Conservation (phyloP, 2,797 vertebrate genomes). For the Hydrolagus colliei region DNA sequence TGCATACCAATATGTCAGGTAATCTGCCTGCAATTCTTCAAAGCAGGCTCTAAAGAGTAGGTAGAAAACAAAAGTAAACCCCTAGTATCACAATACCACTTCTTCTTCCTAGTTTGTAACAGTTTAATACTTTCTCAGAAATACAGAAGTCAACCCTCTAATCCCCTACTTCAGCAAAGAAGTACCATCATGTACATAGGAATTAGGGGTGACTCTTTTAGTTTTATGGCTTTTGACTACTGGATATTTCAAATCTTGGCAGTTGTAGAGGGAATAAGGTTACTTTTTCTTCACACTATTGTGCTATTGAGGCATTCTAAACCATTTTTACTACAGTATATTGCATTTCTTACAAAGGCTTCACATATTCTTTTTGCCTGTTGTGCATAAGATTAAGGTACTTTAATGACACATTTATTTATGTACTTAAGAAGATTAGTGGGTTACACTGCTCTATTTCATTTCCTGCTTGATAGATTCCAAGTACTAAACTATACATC, state of each 20-base stretch:
- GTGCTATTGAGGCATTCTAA: neutral
- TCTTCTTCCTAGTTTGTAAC: neutral
- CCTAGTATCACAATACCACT: conserved; percentile 34
- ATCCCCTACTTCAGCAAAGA: neutral
- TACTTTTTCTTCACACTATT: too few relatives aligned
- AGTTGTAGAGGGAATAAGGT: neutral
- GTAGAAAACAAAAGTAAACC: conserved; percentile 1
- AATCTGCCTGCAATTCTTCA: conserved; percentile 82
- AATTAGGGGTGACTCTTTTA: neutral
- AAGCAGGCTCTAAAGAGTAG: conserved; percentile 74
- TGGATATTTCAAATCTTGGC: neutral
- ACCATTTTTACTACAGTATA: neutral
- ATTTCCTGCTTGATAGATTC: neutral
- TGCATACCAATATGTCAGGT: conserved; percentile 68
- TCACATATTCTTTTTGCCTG: conserved; percentile 2
- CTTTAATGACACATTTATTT: neutral
- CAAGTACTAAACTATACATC: neutral
- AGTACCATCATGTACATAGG: neutral
- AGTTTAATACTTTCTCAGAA: conserved; percentile 21
- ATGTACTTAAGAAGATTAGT: neutral
- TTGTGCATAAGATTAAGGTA: neutral
- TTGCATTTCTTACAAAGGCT: neutral
- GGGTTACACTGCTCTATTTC: neutral
- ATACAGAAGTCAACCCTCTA: neutral
- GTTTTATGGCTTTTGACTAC: neutral